Evolutionary conservation across 64 coral and sea anemone genomes (phyloP).

Genomic region (Orbicella faveolata): DNA sequence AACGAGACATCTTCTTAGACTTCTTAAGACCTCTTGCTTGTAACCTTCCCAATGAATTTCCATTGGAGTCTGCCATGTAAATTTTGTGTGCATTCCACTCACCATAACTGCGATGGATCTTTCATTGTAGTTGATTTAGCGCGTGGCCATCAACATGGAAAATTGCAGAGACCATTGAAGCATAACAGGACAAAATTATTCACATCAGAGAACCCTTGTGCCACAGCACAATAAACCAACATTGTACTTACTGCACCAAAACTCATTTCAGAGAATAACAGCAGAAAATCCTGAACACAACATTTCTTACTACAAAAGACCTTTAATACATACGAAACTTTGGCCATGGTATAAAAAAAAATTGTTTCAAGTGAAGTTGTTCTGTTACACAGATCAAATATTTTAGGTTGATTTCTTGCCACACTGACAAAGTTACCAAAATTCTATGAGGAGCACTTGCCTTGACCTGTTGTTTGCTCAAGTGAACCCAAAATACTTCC

Average conservation of each 20-base stretch:
- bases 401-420: neutral
- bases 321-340: conserved; percentile 24
- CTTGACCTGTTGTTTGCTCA: neutral
- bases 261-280: neutral
- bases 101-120: neutral
- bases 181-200: neutral
- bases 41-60: neutral
- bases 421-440: neutral
- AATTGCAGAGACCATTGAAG: neutral
- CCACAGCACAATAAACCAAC: neutral
- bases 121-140: neutral
- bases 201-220: neutral
- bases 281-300: neutral
- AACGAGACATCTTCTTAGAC: too few relatives aligned
- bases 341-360: neutral
- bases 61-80: neutral
- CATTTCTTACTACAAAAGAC: neutral
- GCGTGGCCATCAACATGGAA: neutral
- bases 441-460: neutral
- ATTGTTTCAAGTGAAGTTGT: neutral
- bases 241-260: neutral
- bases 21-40: neutral
- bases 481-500: neutral
- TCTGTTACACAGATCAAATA: neutral
- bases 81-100: neutral